phyloP scores from a whole-genome alignment of 1,140 invertebrate species.

The Zaprionus inermis region DNA sequence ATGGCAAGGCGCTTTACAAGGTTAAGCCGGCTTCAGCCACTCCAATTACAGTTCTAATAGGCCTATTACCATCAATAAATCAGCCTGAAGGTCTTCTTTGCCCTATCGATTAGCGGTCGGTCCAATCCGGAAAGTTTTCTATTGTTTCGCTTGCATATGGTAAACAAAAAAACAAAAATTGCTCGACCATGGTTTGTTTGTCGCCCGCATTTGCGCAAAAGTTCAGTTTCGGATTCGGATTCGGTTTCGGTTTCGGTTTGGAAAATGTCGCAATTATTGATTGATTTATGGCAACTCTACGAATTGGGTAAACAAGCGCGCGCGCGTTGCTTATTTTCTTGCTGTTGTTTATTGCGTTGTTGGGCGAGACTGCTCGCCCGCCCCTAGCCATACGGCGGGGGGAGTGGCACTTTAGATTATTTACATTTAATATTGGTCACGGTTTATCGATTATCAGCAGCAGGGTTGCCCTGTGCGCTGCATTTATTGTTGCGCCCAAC shows the following conservation, averaged over 20 bases:
- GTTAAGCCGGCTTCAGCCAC: background rate
- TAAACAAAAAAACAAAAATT: background rate
- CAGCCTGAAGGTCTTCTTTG: background rate
- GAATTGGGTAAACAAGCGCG: conserved; percentile 46
- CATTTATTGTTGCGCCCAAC: conserved; percentile 76
- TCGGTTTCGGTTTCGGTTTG: background rate
- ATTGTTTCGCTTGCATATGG: background rate
- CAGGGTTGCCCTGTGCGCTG: conserved; percentile 1
- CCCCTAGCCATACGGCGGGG: background rate
- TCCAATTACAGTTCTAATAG: background rate
- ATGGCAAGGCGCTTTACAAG: background rate
- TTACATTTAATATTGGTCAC: conserved; percentile 74
- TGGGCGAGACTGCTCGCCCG: background rate
- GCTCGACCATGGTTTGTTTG: background rate
- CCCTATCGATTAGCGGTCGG: background rate
- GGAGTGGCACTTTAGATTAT: conserved; percentile 39
- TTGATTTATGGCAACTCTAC: conserved; percentile 68
- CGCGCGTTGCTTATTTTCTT: too few species aligned
- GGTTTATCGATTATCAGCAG: conserved; percentile 66
- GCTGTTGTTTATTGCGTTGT: conserved; percentile 29
- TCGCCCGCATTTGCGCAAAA: conserved; percentile 53
- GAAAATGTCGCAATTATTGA: conserved; percentile 48
- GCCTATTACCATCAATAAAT: background rate
- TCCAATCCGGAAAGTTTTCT: background rate
- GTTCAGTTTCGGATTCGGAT: conserved; percentile 14